Evolutionary conservation across 1,140 invertebrate genomes (phyloP), one percentile per base, ranked within the genome.

Genomic region (Magallana angulata): DNA sequence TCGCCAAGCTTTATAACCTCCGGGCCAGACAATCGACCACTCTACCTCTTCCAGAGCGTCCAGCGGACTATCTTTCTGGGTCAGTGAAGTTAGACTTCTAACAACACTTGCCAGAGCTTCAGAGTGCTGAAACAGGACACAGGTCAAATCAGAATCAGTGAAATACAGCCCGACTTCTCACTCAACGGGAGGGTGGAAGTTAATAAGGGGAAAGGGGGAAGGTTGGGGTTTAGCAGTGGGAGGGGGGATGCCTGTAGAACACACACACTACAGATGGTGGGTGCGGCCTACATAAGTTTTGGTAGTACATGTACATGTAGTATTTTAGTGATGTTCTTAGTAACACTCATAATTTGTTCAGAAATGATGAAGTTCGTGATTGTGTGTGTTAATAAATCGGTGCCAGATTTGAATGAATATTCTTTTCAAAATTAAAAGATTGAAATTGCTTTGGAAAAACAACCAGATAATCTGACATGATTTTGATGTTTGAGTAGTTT

Each of bases 51-150:
- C 59, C 58, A 56, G 14, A 57, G 18, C 58, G 57, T 60, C 57
- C 36, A 76, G 7, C 16, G 58, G 83, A 84, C 84, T 58, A 8
- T 64, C 48, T 36, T 18, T 87, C 57, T 76, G 24, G 11, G 48
- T 36, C 59, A 84, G 12, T 57, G 68, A 16, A 30, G 36, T 48
- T 57, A 85, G 57, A 84, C 83, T 64, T 57, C 57, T 85, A 57
- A 87, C 68, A 24, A 87, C 59, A 57, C 84, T 60, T 16, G 68
- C 2, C 56, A 76, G 87, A 76, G 85, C 76, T 5, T 81, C 71
- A 85, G 48, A 81, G 30, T 89, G 82, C 86, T 89, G 84, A 82
- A 87, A 85, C 56, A 60, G 62, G 24, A 60, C 48, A 83, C 85
- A 87, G 16, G 36, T 48, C 36, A 48, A 48, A 48, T 48, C 36